Conservation (phyloP, 1,140 invertebrate species). For the Sarcophaga peregrina region DNA sequence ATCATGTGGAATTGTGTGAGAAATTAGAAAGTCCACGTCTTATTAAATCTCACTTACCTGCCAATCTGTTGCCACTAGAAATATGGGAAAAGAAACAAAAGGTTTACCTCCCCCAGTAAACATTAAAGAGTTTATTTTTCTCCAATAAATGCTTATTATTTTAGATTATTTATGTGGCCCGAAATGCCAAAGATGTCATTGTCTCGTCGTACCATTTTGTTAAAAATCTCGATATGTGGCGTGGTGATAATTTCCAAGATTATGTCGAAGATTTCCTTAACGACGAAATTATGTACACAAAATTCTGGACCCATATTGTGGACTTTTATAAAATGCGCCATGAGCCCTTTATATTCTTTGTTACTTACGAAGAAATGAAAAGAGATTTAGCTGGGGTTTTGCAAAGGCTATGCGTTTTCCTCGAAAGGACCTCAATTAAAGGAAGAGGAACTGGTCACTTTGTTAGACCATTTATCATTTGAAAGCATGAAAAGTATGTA, state of each 20-base stretch:
- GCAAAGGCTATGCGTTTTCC: slow-evolving; percentile 69
- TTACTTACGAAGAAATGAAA: slow-evolving; percentile 75
- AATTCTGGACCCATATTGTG: slow-evolving; percentile 70
- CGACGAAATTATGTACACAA: slow-evolving; percentile 68
- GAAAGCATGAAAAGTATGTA: slow-evolving; percentile 71
- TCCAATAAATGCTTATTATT: background rate
- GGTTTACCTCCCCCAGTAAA: slow-evolving; percentile 53
- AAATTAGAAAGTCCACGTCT: slow-evolving; percentile 68
- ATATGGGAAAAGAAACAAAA: slow-evolving; percentile 68
- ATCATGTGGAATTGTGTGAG: slow-evolving; percentile 64
- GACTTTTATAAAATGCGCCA: slow-evolving; percentile 69
- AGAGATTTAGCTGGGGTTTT: slow-evolving; percentile 72
- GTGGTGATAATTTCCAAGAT: slow-evolving; percentile 71
- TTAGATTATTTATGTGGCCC: slow-evolving; percentile 78
- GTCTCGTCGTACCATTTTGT: slow-evolving; percentile 80
- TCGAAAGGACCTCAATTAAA: slow-evolving; percentile 68
- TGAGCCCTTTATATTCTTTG: slow-evolving; percentile 70
- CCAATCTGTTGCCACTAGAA: slow-evolving; percentile 70
- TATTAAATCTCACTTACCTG: slow-evolving; percentile 76
- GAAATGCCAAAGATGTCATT: slow-evolving; percentile 82
- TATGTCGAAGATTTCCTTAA: slow-evolving; percentile 72
- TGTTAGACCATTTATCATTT: slow-evolving; percentile 70
- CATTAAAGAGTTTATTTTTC: background rate
- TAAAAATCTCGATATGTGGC: slow-evolving; percentile 69
- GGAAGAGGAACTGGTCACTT: slow-evolving; percentile 67